A percentile compares a stretch with the other conserved stretches of the same genome.
These are phyloP conservation scores for Lathronympha strigana DNA, from an alignment of 2,888 invertebrate genomes.

Conservation along the genomic window DNA sequence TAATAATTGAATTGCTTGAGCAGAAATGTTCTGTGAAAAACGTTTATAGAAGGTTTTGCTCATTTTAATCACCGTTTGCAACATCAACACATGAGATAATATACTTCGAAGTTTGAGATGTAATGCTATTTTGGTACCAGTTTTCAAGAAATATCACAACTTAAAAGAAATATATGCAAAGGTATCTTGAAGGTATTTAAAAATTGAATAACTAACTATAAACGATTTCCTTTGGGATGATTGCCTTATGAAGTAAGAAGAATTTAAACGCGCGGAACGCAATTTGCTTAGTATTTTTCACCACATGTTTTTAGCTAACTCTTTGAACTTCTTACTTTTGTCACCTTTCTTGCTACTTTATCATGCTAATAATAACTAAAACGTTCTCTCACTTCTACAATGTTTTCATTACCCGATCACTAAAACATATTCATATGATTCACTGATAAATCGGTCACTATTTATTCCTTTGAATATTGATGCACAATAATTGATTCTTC, in stretches of 20 bases:
- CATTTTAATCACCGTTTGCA: too few relatives aligned
- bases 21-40: too few relatives aligned
- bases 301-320: neutral
- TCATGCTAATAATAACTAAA: conserved; percentile 8
- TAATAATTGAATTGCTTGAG: too few relatives aligned
- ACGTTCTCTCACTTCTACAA: conserved; percentile 12
- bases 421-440: conserved; percentile 9
- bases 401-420: conserved; percentile 1
- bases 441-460: conserved; percentile 22
- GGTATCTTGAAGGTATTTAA: too few relatives aligned
- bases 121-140: too few relatives aligned
- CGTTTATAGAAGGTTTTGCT: too few relatives aligned
- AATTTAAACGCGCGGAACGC: neutral
- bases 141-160: neutral
- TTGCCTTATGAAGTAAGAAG: too few relatives aligned
- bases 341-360: conserved; percentile 33
- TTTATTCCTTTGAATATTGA: conserved; percentile 8
- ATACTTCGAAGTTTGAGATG: too few relatives aligned
- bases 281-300: too few relatives aligned
- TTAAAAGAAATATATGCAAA: neutral
- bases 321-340: conserved; percentile 1
- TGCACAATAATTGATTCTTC: conserved; percentile 7
- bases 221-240: too few relatives aligned
- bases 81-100: neutral
- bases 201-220: too few relatives aligned